Base-by-base conservation (phyloP, 2,797 vertebrate genomes). In the Acipenser oxyrinchus region DNA sequence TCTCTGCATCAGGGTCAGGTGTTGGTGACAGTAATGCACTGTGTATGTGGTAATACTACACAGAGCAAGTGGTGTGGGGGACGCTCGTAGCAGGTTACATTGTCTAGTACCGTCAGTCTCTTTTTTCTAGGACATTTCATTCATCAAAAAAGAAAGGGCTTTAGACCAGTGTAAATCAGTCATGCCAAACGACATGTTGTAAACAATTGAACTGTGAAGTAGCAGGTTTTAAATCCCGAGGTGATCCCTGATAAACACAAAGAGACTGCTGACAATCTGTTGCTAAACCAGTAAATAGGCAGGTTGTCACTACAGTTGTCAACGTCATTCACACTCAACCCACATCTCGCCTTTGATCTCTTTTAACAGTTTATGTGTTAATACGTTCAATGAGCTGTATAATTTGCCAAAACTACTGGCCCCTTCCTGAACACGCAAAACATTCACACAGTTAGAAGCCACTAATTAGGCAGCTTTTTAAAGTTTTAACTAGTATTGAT, bases 351-450 rank as follows among this genome's bases (percentile, higher is more conserved):
- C 81, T 86, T 67, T 86, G 84, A 82, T 87, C 84, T 84, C 79
- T 37, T 13, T 62, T 76, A 87, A 84, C 82, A 82, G 83, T 82
- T 81, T 82, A 83, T 73, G 81, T 82, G 84, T 82, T 89, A 87
- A 89, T 88, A 84, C 86, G 82, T 84, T 83, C 84, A 87, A 87
- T 90, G 88, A 88, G 86, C 85, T 83, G 82, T 57, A 77, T 82
- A 83, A 81, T 81, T 83, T 86, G 84, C 80, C 82, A 76, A 79
- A 76, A n/a, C 4, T 1, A 58, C 55, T 11, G 55, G 55, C 55
- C 9, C 4, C 12, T 11, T 58, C 55, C 55, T 6, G 2, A 58
- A 81, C 53, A 10, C 10, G 6, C 50, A 50, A 53, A 64, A 37
- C 65, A 64, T 63, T 18, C 65, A 48, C 8, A 55, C 48, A 58